These are phyloP conservation scores for Achlya flavicornis DNA, from an alignment of 2,888 invertebrate species.

Conservation along the genomic window DNA sequence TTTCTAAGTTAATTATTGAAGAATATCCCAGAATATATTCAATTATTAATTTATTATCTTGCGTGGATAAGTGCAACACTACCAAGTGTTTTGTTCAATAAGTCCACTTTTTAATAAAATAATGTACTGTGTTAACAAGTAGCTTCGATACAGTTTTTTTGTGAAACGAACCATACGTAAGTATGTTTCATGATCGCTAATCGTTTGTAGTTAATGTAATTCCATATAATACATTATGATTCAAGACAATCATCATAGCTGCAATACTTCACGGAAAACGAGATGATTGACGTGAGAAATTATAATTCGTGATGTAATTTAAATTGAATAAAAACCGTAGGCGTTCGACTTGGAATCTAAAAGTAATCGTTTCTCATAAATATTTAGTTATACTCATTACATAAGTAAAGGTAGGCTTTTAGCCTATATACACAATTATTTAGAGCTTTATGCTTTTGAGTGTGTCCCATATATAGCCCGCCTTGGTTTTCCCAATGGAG, in stretches of 20 bases:
- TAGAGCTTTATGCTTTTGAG: too few relatives aligned
- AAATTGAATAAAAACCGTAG: neutral
- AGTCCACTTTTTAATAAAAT: neutral
- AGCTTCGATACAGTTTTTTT: neutral
- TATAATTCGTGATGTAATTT: neutral
- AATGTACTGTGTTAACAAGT: neutral
- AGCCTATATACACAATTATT: too few relatives aligned
- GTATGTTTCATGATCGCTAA: constrained; percentile 11
- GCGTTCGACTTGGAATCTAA: neutral
- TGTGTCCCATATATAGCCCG: too few relatives aligned
- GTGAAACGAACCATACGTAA: neutral
- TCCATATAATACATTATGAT: constrained; percentile 1
- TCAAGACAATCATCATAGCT: constrained; percentile 4
- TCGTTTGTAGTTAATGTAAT: constrained; percentile 19
- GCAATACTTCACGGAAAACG: constrained; percentile 6
- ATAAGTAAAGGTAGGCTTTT: too few relatives aligned
- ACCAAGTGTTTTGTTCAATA: neutral
- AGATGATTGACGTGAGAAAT: constrained; percentile 3
- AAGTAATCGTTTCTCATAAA: neutral
- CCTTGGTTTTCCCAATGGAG: too few relatives aligned
- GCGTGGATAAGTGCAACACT: neutral
- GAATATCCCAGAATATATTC: too few relatives aligned
- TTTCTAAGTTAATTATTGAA: too few relatives aligned
- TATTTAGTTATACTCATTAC: too few relatives aligned
- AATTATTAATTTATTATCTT: too few relatives aligned